Evolutionary conservation across 2,113 vertebrate genomes (phyloP).

Genomic region (Pavo muticus): DNA sequence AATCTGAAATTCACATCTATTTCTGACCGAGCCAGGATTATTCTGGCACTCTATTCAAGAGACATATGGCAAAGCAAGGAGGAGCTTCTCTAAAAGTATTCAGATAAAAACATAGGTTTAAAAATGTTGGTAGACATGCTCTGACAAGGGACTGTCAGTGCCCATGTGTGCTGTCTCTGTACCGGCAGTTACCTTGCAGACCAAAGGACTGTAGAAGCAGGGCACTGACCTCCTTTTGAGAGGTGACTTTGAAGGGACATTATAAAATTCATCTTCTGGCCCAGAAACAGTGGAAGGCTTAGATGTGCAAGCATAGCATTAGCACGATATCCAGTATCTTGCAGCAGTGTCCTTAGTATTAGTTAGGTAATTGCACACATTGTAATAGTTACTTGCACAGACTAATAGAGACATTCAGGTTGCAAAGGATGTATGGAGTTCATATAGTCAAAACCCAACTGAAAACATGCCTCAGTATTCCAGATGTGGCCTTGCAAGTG

Average conservation of each 20-base stretch:
- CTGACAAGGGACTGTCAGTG: not conserved
- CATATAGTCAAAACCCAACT: not conserved
- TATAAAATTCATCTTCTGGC: not conserved
- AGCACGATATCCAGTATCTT: not conserved
- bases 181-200: not conserved
- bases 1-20: not conserved
- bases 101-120: not conserved
- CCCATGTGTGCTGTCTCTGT: not conserved
- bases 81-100: not conserved
- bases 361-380: not conserved
- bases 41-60: not conserved
- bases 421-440: not conserved
- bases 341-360: not conserved
- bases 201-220: not conserved
- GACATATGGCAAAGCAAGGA: not conserved
- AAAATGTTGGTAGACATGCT: not conserved
- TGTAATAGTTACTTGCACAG: not conserved
- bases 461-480: not conserved
- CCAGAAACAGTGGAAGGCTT: not conserved
- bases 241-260: not conserved
- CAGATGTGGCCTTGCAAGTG: not conserved
- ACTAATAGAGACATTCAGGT: not conserved
- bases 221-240: not conserved
- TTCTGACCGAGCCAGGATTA: not conserved
- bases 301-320: not conserved